Evolutionary conservation across 1,140 invertebrate species (phyloP).

Genomic region (Drosophila arizonae): DNA sequence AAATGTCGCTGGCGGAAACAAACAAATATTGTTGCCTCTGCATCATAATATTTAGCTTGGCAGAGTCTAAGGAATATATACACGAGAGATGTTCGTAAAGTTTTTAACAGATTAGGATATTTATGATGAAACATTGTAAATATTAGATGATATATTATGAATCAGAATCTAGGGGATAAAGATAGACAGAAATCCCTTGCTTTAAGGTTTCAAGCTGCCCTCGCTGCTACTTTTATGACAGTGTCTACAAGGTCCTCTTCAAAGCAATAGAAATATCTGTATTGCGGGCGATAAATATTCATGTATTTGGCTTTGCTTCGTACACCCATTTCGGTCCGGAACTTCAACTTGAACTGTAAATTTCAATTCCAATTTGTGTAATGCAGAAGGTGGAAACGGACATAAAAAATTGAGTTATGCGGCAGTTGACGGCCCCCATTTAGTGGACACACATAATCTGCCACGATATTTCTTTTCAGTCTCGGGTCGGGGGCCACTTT

Average conservation of each 20-base stretch:
- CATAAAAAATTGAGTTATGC: conserved; percentile 71
- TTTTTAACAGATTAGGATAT: not conserved
- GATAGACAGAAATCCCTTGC: too few relatives aligned
- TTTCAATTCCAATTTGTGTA: conserved; percentile 58
- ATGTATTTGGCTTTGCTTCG: not conserved
- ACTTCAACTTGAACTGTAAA: conserved; percentile 37
- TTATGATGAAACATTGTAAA: too few relatives aligned
- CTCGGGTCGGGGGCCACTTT: conserved; percentile 30
- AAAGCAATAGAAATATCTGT: not conserved
- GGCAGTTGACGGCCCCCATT: conserved; percentile 38
- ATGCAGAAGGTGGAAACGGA: conserved; percentile 47
- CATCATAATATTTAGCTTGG: conserved; percentile 33
- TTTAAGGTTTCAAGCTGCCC: not conserved
- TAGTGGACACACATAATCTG: conserved; percentile 27
- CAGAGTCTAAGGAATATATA: conserved; percentile 9
- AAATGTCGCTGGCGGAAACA: conserved; percentile 61
- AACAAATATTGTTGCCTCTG: conserved; percentile 55
- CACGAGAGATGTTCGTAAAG: conserved; percentile 1
- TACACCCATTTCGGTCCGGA: not conserved
- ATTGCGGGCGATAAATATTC: not conserved
- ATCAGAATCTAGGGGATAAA: not conserved
- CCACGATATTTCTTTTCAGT: conserved; percentile 37
- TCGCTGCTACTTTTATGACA: not conserved
- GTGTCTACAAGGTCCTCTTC: too few relatives aligned
- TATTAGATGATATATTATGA: not conserved